Conservation (phyloP, 2,113 vertebrate species). For the Cavia aperea region DNA sequence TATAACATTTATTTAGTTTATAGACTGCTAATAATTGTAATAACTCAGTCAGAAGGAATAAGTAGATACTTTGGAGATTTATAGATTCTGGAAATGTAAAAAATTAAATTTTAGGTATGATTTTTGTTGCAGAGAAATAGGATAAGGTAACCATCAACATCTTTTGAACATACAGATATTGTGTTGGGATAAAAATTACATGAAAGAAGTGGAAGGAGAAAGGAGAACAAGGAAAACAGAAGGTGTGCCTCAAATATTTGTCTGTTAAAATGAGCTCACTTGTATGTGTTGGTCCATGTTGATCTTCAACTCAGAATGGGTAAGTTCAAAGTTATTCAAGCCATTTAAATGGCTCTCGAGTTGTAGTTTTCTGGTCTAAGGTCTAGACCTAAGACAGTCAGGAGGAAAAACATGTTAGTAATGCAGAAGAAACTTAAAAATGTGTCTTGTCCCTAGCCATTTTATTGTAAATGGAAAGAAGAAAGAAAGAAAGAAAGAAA, state of each 20-base stretch:
- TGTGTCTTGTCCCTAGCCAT: background rate
- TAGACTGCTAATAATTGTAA: background rate
- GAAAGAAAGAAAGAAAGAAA: background rate
- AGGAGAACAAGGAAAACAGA: background rate
- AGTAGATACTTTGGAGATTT: constrained; percentile 3
- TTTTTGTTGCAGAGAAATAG: constrained; percentile 41
- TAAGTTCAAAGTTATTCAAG: background rate
- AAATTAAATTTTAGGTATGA: constrained; percentile 2
- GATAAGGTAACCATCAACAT: background rate
- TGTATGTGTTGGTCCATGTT: background rate
- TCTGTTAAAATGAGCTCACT: background rate
- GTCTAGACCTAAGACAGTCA: constrained; percentile 1
- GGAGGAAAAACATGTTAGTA: constrained; percentile 26
- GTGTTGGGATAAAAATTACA: background rate
- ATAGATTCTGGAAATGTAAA: background rate
- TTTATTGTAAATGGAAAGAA: background rate
- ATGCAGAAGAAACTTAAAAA: constrained; percentile 32
- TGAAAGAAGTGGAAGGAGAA: constrained; percentile 13
- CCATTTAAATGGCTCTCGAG: background rate
- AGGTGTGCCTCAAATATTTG: background rate
- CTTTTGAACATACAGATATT: background rate
- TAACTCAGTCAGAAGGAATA: background rate
- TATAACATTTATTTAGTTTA: background rate
- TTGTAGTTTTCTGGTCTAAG: background rate
- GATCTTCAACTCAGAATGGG: background rate